These are phyloP conservation scores for Lasioglossum lativentre DNA, from an alignment of 2,888 invertebrate species.

Conservation along the genomic window DNA sequence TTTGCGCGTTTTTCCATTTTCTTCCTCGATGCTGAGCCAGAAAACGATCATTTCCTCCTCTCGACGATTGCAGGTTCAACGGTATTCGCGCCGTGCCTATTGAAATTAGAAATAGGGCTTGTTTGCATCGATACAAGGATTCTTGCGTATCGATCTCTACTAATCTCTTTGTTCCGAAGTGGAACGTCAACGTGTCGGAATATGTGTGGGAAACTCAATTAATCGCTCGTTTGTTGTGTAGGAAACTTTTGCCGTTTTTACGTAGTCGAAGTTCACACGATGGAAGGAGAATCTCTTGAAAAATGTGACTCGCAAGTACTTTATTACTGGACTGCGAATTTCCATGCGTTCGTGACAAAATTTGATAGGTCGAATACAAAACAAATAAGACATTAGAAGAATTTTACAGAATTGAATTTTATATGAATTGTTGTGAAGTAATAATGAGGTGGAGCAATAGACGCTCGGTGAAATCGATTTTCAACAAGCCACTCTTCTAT, in stretches of 20 bases:
- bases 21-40: constrained; percentile 72
- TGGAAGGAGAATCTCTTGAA: not conserved
- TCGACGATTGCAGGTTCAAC: constrained; percentile 79
- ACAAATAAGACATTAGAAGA: not conserved
- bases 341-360: not conserved
- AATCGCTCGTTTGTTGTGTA: not conserved
- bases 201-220: not conserved
- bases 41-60: constrained; percentile 73
- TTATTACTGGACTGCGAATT: not conserved
- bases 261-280: not conserved
- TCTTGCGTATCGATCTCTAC: constrained; percentile 54
- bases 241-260: not conserved
- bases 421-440: not conserved
- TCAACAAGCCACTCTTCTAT: not conserved
- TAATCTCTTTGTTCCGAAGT: not conserved
- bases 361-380: not conserved
- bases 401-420: not conserved
- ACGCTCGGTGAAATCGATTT: not conserved
- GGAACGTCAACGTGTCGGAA: not conserved
- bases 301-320: not conserved
- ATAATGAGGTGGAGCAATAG: not conserved
- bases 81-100: constrained; percentile 84
- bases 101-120: constrained; percentile 69
- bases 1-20: constrained; percentile 71
- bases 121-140: constrained; percentile 63